Base-by-base conservation (phyloP, 2,113 vertebrate genomes). In the Pipa parva region DNA sequence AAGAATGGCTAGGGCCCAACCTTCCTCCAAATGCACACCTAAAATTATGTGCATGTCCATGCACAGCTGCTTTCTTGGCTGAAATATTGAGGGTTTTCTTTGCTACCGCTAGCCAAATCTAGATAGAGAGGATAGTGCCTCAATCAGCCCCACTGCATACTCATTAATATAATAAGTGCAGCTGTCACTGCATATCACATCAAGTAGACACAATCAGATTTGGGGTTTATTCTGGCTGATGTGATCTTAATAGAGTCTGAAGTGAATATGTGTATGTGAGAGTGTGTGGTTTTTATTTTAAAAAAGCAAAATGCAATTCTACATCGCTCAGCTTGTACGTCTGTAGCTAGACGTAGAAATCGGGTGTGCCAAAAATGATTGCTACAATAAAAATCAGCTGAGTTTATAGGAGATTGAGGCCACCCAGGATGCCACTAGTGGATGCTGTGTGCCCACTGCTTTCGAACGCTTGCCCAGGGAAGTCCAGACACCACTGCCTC, bases 131-230 rank as follows among this genome's bases (percentile, higher is more conserved):
- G 28, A 36, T 17, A 21, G 10, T 31, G 54, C 46, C 55, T 59
- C 66, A 67, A 72, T 52, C 36, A 81, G 75, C 63, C 64, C 78
- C 77, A 77, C 74, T 81, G 84, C 76, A 75, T 80, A 75, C 84
- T 85, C 79, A 87, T 86, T 85, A 85, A 80, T 80, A 74, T 78
- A 84, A 80, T 80, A 83, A 85, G 80, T 74, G 74, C 78, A 82
- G 72, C 81, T 79, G 82, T 81, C 84, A 73, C 62, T 73, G 71
- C 21, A 27, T 71, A 72, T 76, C 70, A 77, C 63, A 83, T 79
- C 75, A 72, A 80, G 74, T 73, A 77, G 77, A 75, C 51, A 33
- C 28, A 64, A 76, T 73, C 36, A 7, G 24, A 61, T 63, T 81
- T 78, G 75, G 63, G 77, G 74, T 71, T 25, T 31, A 4, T 71